Evolutionary conservation across 1,140 invertebrate species (phyloP).

Genomic region (Leptoteleia sp.): DNA sequence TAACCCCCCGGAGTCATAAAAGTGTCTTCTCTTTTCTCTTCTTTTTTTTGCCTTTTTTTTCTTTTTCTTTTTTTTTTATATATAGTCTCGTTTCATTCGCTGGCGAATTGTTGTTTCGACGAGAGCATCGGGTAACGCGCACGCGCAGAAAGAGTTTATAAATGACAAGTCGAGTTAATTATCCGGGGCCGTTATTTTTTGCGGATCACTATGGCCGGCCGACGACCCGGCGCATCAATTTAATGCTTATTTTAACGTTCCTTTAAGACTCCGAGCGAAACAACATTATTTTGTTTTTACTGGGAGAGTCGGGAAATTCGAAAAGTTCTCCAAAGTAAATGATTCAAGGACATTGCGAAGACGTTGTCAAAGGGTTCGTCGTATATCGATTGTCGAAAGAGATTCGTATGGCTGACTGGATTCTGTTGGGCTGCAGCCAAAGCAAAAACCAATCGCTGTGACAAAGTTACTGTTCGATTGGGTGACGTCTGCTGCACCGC

Average conservation of each 20-base stretch:
- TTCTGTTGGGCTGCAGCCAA: slow-evolving; percentile 64
- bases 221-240: slow-evolving; percentile 14
- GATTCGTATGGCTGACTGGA: slow-evolving; percentile 62
- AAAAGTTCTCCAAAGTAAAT: slow-evolving; percentile 56
- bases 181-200: too few species aligned
- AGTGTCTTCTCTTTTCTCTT: too few species aligned
- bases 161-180: too few species aligned
- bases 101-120: too few species aligned
- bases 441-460: slow-evolving; percentile 71
- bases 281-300: slow-evolving; percentile 34
- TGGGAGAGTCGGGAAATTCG: slow-evolving; percentile 15
- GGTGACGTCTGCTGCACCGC: slow-evolving; percentile 62
- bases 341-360: slow-evolving; percentile 60
- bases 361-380: slow-evolving; percentile 69
- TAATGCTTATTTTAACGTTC: slow-evolving; percentile 23
- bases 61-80: too few species aligned
- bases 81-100: too few species aligned
- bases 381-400: slow-evolving; percentile 66
- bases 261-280: slow-evolving; percentile 13
- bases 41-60: too few species aligned
- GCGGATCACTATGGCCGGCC: too few species aligned
- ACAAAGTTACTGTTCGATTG: slow-evolving; percentile 73
- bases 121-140: too few species aligned
- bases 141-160: too few species aligned
- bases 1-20: too few species aligned